These are phyloP conservation scores for Drosophila cyrtoloma DNA, from an alignment of 2,888 invertebrate genomes.

Conservation along the genomic window DNA sequence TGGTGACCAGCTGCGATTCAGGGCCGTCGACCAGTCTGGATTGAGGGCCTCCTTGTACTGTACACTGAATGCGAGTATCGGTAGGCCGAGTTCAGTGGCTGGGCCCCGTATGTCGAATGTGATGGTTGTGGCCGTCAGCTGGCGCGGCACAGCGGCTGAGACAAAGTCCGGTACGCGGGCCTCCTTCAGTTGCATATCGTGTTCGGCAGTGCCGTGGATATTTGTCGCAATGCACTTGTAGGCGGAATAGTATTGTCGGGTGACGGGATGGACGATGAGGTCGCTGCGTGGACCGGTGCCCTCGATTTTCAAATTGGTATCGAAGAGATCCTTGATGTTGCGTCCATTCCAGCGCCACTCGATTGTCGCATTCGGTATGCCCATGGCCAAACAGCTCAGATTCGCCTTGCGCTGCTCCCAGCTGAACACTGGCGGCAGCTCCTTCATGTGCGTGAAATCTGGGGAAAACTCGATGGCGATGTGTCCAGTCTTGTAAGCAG, in stretches of 20 bases:
- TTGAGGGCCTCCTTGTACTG: slow-evolving; percentile 90
- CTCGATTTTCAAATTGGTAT: slow-evolving; percentile 87
- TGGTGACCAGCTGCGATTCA: slow-evolving; percentile 91
- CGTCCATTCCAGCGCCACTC: slow-evolving; percentile 90
- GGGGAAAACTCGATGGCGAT: slow-evolving; percentile 93
- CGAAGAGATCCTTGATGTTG: slow-evolving; percentile 86
- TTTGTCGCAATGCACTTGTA: slow-evolving; percentile 95
- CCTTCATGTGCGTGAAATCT: slow-evolving; percentile 90
- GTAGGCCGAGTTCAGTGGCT: slow-evolving; percentile 90
- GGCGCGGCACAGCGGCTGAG: slow-evolving; percentile 88
- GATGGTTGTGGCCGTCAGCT: slow-evolving; percentile 93
- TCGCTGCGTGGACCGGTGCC: slow-evolving; percentile 91
- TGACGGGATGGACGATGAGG: slow-evolving; percentile 89
- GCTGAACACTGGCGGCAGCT: slow-evolving; percentile 91
- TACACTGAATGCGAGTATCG: slow-evolving; percentile 90
- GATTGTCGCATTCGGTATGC: slow-evolving; percentile 96
- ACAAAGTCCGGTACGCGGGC: slow-evolving; percentile 90
- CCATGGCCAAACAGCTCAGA: slow-evolving; percentile 94
- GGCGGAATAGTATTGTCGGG: slow-evolving; percentile 88
- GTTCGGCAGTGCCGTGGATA: slow-evolving; percentile 89
- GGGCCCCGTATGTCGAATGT: slow-evolving; percentile 92
- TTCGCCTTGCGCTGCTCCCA: slow-evolving; percentile 94
- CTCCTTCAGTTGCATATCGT: slow-evolving; percentile 90
- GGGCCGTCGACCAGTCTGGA: slow-evolving; percentile 89
- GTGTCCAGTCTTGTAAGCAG: slow-evolving; percentile 92